Evolutionary conservation across 2,888 invertebrate species (phyloP).

Genomic region (Patella caerulea): DNA sequence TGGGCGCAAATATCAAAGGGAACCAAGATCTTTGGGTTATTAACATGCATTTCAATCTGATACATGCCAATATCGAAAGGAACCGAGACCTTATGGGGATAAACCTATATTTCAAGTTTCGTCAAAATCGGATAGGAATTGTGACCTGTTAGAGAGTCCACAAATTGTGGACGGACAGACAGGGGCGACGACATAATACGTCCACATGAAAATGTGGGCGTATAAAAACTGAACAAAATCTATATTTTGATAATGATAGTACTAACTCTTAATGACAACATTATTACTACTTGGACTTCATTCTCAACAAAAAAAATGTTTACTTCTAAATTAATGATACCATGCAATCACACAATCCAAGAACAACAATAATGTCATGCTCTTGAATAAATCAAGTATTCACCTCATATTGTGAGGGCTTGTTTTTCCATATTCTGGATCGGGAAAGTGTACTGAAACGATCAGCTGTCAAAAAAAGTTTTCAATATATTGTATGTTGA

Average conservation of each 20-base stretch:
- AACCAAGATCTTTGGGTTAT: no score
- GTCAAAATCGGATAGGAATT: no score
- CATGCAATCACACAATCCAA: constrained; percentile 15
- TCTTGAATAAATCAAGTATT: constrained; percentile 13
- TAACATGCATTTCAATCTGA: no score
- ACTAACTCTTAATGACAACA: background rate
- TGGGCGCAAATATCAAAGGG: no score
- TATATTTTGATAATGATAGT: background rate
- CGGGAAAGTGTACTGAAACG: constrained; percentile 47
- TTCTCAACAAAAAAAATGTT: background rate
- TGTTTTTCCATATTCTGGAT: constrained; percentile 49
- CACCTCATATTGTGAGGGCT: constrained; percentile 29
- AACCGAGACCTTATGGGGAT: no score
- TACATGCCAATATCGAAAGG: no score
- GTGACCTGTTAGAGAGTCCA: no score
- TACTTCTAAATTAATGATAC: background rate
- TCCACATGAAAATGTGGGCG: no score
- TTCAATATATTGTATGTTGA: background rate
- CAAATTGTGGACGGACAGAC: no score
- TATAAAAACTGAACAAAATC: background rate
- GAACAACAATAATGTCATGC: background rate
- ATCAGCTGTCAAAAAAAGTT: constrained; percentile 34
- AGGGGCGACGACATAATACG: no score
- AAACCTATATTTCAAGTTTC: no score
- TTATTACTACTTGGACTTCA: background rate